Evolutionary conservation across 2,888 invertebrate genomes (phyloP), one percentile per base, ranked within the genome.

Genomic region (Sceliomorpha sp.): DNA sequence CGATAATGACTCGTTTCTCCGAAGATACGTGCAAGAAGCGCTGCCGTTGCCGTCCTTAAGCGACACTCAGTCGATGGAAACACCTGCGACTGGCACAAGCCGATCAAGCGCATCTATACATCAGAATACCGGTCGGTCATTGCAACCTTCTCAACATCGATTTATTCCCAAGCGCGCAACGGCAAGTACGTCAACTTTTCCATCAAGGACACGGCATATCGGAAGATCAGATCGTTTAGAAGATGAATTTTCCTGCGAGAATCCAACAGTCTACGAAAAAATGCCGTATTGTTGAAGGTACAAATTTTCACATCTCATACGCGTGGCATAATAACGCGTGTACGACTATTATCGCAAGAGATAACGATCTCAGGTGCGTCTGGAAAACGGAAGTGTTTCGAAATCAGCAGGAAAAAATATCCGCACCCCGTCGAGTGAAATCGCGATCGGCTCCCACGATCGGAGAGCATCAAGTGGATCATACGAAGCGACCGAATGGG

Each of bases 1-100:
- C 79, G 79, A 83, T 84, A 83, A 81, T 80, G 70, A 75, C 59
- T 69, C 73, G 77, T 75, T 79, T 76, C 76, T 73, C 48, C 58
- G 73, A 56, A 74, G 67, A 75, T 71, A 73, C 59, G 64, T 53
- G 66, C 70, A 69, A 62, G 59, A 75, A 78, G 70, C 69, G 60
- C 55, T 37, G 47, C 53, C 32, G 63, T 34, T 47, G 34, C 44
- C 55, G 36, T 56, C 45, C 10, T 31, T 31, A 50, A 47, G 62
- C 51, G 73, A 75, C 63, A 68, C 44, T 60, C 39, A 14, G 29
- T 39, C 47, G 36, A 47, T 51, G 50, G 51, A 42, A 70, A 48
- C 73, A 70, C 72, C 72, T 68, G 60, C 72, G 66, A 62, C 1
- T 15, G 27, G 7, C 31, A 4, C 34, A 17, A 34, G 20, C 44